Evolutionary conservation across 2,888 invertebrate species (phyloP).

Genomic region (Saturnia japonica): DNA sequence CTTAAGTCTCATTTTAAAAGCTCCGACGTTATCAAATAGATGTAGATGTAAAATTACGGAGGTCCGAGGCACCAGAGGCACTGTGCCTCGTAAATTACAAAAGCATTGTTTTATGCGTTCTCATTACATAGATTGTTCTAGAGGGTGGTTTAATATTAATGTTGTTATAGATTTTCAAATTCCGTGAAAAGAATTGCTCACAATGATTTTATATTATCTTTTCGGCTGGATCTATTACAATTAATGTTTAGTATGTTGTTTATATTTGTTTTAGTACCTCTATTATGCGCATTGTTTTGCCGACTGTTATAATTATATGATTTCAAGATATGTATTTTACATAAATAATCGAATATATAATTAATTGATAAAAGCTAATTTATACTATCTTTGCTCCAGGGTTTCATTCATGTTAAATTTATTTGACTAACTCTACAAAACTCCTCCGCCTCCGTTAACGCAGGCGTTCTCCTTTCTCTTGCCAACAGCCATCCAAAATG

Average conservation of each 20-base stretch:
- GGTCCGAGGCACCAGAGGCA: constrained; percentile 46
- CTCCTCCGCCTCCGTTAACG: too few species aligned
- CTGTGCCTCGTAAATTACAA: constrained; percentile 64
- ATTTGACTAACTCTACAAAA: too few species aligned
- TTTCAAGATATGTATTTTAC: too few species aligned
- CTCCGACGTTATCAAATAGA: constrained; percentile 56
- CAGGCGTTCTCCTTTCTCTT: too few species aligned
- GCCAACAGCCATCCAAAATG: too few species aligned
- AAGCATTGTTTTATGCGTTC: constrained; percentile 70
- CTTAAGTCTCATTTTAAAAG: constrained; percentile 63
- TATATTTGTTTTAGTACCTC: background rate
- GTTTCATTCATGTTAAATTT: too few species aligned
- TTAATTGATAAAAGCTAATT: too few species aligned
- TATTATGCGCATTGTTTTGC: too few species aligned
- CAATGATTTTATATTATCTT: constrained; percentile 24
- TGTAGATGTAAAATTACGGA: constrained; percentile 45
- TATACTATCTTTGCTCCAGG: too few species aligned
- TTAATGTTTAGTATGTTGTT: constrained; percentile 14
- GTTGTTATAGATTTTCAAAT: constrained; percentile 56
- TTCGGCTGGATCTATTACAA: background rate
- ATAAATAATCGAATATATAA: too few species aligned
- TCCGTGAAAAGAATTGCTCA: constrained; percentile 24
- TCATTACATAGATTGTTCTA: constrained; percentile 72
- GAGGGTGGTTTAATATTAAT: constrained; percentile 56
- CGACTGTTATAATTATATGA: too few species aligned